Evolutionary conservation across 2,888 invertebrate genomes (phyloP), one percentile per base, ranked within the genome.

Genomic region (Drosophila bunnanda): DNA sequence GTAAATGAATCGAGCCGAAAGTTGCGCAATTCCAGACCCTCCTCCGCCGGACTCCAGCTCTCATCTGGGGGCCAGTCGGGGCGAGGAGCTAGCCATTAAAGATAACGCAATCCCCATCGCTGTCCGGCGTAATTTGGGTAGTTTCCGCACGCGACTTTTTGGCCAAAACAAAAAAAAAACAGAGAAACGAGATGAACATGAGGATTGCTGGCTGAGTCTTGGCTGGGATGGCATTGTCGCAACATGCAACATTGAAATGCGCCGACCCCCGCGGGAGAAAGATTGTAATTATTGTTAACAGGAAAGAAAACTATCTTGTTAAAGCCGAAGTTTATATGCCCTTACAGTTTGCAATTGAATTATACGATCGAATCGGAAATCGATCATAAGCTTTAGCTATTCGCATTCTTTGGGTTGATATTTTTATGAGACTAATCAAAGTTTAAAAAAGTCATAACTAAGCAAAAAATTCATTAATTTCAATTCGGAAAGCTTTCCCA

Each of bases 61-160:
- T 54, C 12, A 46, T 50, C 62, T 73, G 56, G 54, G 53, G 46
- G 56, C 50, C 67, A 59, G 60, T 44, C 69, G 67, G 28, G 67
- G 22, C 34, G 58, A 65, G 67, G 68, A 68, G 62, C 52, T 60
- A 15, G 52, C 57, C 36, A 41, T 68, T 60, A 60, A 58, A 70
- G 58, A 62, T 55, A 76, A 52, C 62, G 78, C 68, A 70, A 67
- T 50, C 64, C 22, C 43, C 52, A 53, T 38, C 48, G 53, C 58
- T 41, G 65, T 34, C 58, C 74, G 53, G 55, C 69, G 50, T 50
- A 50, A 67, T 70, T 77, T 84, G 70, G 56, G 75, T 64, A 34
- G 78, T 80, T 88, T 83, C 83, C 83, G 86, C 86, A 86, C 80
- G 68, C 80, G 70, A 78, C 64, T 68, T 69, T 59, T 59, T 41